Conservation (phyloP, 2,113 vertebrate genomes). For the Rhineura floridana region DNA sequence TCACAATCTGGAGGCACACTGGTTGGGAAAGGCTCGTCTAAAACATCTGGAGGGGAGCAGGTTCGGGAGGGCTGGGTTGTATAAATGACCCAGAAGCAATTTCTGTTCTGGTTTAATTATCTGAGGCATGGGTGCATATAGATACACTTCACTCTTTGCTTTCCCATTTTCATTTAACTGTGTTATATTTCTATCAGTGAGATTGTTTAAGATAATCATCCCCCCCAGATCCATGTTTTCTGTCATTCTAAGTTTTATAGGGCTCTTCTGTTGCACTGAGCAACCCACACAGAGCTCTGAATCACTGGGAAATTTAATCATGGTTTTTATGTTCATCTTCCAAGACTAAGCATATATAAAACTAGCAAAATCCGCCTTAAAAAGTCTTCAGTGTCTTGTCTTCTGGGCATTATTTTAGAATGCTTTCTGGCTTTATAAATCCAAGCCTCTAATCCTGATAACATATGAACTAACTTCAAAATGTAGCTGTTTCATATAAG, state of each 20-base stretch:
- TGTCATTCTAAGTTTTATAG: constrained; percentile 49
- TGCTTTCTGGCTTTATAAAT: fast-evolving
- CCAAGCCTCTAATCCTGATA: neutral
- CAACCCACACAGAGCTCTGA: constrained; percentile 54
- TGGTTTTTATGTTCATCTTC: constrained; percentile 45
- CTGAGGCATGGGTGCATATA: constrained; percentile 8
- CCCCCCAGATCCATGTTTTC: constrained; percentile 2
- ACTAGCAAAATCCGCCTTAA: constrained; percentile 37
- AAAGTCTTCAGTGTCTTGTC: constrained; percentile 19
- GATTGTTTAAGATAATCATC: constrained; percentile 65
- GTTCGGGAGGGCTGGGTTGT: neutral
- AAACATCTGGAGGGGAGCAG: neutral
- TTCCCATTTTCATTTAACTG: constrained; percentile 41
- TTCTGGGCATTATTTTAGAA: constrained; percentile 26
- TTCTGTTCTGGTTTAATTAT: neutral
- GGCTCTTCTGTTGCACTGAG: constrained; percentile 41
- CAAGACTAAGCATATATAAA: constrained; percentile 22
- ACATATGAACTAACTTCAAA: neutral
- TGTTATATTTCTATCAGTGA: constrained; percentile 48
- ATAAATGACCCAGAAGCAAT: neutral
- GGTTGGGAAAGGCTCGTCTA: no score
- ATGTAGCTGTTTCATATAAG: neutral
- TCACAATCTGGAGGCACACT: no score
- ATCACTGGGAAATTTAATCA: constrained; percentile 55
- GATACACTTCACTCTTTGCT: constrained; percentile 36